A percentile compares a stretch with the other conserved stretches of the same genome.
Conservation (phyloP, 2,113 vertebrate genomes). For the Malurus alboscapulatus region DNA sequence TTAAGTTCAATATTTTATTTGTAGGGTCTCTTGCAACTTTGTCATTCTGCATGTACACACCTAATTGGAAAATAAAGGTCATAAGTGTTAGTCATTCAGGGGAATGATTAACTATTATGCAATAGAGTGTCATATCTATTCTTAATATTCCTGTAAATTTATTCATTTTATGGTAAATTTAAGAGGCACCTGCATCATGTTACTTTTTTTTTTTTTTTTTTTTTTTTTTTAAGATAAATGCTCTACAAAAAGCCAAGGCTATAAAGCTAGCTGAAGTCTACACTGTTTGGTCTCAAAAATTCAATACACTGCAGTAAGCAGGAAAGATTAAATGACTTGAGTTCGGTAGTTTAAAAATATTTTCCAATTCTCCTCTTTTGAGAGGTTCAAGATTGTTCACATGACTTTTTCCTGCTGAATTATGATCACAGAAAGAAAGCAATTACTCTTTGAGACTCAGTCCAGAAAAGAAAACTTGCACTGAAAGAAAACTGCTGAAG, state of each 20-base stretch:
- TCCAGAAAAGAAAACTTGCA: constrained; percentile 9
- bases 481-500: constrained; percentile 21
- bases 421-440: constrained; percentile 2
- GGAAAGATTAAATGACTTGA: constrained; percentile 43
- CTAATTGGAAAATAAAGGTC: neutral
- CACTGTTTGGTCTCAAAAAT: constrained; percentile 39
- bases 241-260: neutral
- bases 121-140: neutral
- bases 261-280: neutral
- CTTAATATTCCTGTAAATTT: neutral
- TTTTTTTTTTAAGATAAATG: neutral
- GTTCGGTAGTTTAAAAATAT: constrained; percentile 56
- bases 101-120: neutral
- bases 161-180: constrained; percentile 31
- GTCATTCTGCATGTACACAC: neutral
- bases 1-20: neutral
- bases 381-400: neutral
- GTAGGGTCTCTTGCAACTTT: neutral
- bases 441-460: constrained; percentile 16
- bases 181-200: neutral
- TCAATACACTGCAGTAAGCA: neutral
- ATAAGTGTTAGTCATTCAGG: neutral
- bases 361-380: constrained; percentile 1
- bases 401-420: constrained; percentile 30
- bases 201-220: neutral